Base-by-base conservation (phyloP, 2,888 invertebrate species). In the Euproctis similis region DNA sequence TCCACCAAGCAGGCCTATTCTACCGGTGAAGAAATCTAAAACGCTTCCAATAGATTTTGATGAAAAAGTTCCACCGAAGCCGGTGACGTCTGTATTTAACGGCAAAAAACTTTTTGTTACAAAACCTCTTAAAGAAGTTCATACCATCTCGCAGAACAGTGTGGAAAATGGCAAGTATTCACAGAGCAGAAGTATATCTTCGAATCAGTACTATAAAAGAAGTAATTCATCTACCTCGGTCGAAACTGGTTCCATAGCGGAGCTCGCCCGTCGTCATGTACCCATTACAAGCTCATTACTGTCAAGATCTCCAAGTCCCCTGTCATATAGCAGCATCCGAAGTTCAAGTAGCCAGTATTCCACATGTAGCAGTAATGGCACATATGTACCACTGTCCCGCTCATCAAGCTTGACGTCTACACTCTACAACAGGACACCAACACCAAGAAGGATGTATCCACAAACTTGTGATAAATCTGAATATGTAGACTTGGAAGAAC, bases 381-480 rank as follows among this genome's bases (percentile, higher is more conserved):
- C 81, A 12, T 81, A 53, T 35, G 74, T 76, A 9, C 77, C 82
- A 2, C 41, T 85, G 13, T 73, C 80, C 10, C 67, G 85, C 26
- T 80, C 78, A 11, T 66, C 82, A 3, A 86, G 85, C 34, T 61
- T 78, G 51, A 77, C 57, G 39, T 82, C 84, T 3, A 65, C 62
- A 46, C 34, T 71, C 8, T 74, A 69, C 42, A 74, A 66, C 41
- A 74, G 71, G 44, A 81, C 81, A n/a, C 73, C 85, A 17, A 86
- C 86, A 8, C 90, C 92, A 3, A 80, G 92, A 40, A 86, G 92
- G 48, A 78, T 88, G 45, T 92, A 88, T 46, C 93, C 93, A 1
- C 91, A 92, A 59, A 70, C 69, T 3, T 86, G 86, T 42, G 76
- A 81, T 9, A 62, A 52, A 6, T 78, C 78, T 6, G 72, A 84